Conservation (phyloP, 2,797 vertebrate species). For the Lacerta viridis region DNA sequence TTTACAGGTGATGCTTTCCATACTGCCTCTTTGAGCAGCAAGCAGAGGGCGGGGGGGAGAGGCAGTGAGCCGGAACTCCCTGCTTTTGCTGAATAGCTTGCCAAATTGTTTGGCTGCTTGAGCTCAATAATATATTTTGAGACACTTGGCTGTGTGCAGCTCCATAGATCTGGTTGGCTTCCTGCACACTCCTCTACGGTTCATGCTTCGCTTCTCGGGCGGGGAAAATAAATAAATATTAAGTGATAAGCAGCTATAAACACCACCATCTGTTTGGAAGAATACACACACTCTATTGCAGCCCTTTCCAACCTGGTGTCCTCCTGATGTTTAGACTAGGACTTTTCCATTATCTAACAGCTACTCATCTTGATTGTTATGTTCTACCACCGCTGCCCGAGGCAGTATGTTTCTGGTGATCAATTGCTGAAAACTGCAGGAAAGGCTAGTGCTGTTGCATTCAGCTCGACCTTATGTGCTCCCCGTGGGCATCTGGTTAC, state of each 20-base stretch:
- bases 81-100: constrained; percentile 65
- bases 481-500: too few relatives aligned
- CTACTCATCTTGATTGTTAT: too few relatives aligned
- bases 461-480: too few relatives aligned
- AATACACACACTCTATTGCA: constrained; percentile 9
- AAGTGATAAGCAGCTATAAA: constrained; percentile 67
- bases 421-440: too few relatives aligned
- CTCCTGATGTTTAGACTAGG: neutral
- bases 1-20: constrained; percentile 51
- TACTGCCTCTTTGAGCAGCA: too few relatives aligned
- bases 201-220: constrained; percentile 71
- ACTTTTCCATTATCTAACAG: neutral
- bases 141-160: constrained; percentile 65
- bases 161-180: constrained; percentile 66
- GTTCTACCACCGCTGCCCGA: too few relatives aligned
- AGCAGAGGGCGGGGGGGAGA: constrained; percentile 4
- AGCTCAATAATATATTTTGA: constrained; percentile 65
- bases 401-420: too few relatives aligned
- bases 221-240: constrained; percentile 56
- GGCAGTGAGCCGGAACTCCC: constrained; percentile 71
- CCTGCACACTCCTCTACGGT: constrained; percentile 39
- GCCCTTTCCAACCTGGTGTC: neutral
- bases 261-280: constrained; percentile 53
- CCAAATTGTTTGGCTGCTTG: constrained; percentile 53
- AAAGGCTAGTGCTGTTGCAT: too few relatives aligned